phyloP scores from a whole-genome alignment of 2,113 vertebrate species.

The Ailuropoda melanoleuca region DNA sequence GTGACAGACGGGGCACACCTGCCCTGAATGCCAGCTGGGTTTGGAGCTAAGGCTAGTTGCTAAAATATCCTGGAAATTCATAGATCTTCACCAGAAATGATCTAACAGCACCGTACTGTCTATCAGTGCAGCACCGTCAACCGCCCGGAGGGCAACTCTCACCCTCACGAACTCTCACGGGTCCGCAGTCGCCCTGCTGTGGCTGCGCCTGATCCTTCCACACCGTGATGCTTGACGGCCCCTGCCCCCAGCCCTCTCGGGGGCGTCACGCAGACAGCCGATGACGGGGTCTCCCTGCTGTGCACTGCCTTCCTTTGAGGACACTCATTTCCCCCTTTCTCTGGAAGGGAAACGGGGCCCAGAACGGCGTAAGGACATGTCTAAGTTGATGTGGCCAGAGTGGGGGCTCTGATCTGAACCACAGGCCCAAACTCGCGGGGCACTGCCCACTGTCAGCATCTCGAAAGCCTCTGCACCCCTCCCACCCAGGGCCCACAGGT shows the following conservation, averaged over 20 bases:
- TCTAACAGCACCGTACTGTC: not conserved
- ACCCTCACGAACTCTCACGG: not conserved
- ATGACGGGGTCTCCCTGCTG: fast-evolving
- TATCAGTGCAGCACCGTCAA: fast-evolving
- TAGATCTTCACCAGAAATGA: not conserved
- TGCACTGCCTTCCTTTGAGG: not conserved
- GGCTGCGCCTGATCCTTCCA: fast-evolving
- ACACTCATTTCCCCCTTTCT: not conserved
- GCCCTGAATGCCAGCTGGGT: not conserved
- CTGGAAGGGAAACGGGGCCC: not conserved
- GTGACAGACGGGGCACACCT: too few relatives aligned
- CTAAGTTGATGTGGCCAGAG: not conserved
- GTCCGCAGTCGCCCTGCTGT: fast-evolving
- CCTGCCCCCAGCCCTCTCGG: fast-evolving
- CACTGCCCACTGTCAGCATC: too few relatives aligned
- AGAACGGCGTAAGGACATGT: not conserved
- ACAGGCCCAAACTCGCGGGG: not conserved
- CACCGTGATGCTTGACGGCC: fast-evolving
- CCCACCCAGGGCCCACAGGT: not conserved
- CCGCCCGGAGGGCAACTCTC: not conserved
- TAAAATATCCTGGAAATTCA: not conserved
- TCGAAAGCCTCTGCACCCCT: not conserved
- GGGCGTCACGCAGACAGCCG: fast-evolving
- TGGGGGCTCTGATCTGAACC: not conserved
- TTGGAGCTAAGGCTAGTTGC: not conserved